These are phyloP conservation scores for Athene cunicularia DNA, from an alignment of 2,113 vertebrate genomes.

Conservation along the genomic window DNA sequence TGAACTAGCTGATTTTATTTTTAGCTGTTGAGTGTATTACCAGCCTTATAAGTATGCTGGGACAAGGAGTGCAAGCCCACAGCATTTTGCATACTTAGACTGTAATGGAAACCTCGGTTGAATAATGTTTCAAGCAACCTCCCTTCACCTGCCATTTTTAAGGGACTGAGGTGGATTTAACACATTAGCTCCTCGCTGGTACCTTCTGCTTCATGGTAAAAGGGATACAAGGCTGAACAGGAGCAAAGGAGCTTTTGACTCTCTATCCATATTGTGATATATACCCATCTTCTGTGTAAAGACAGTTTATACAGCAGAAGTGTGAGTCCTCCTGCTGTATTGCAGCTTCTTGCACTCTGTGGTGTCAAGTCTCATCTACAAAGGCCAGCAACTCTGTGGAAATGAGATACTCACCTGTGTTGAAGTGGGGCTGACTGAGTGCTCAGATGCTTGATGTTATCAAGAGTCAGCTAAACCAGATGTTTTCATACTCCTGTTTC, in stretches of 20 bases:
- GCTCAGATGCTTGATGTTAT: neutral
- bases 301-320: neutral
- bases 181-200: neutral
- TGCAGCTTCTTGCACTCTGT: neutral
- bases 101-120: neutral
- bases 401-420: neutral
- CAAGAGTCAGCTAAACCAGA: neutral
- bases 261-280: neutral
- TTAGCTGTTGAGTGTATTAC: neutral
- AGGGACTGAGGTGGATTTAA: neutral
- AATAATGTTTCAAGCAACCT: neutral
- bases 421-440: neutral
- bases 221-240: neutral
- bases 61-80: rapidly evolving
- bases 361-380: neutral
- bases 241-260: neutral
- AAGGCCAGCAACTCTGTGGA: neutral
- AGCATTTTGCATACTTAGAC: rapidly evolving
- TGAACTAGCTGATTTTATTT: neutral
- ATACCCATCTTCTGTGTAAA: neutral
- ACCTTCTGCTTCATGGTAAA: neutral
- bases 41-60: neutral
- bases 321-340: neutral
- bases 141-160: neutral
- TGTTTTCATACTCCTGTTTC: neutral